Evolutionary conservation across 2,888 invertebrate species (phyloP).

Genomic region (Rambutsinella grinnellia): DNA sequence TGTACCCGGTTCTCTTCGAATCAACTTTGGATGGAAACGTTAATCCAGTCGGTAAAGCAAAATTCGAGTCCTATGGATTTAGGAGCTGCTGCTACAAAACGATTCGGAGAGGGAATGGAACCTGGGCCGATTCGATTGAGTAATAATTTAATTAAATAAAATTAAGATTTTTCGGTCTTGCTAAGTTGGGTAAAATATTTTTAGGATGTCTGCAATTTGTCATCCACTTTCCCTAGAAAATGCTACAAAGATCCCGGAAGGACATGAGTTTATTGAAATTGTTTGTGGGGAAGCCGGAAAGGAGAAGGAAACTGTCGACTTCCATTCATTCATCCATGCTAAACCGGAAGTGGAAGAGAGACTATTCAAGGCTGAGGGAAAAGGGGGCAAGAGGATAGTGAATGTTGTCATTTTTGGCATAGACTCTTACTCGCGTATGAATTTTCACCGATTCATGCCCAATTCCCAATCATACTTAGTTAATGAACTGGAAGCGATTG

Average conservation of each 20-base stretch:
- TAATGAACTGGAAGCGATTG: conserved; percentile 66
- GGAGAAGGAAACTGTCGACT: background rate
- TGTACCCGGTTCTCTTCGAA: no score
- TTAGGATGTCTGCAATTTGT: background rate
- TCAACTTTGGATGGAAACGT: no score
- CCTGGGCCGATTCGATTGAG: no score
- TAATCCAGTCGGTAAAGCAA: no score
- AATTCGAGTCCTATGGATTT: no score
- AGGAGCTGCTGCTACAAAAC: no score
- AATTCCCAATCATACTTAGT: conserved; percentile 66
- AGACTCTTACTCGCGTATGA: conserved; percentile 68
- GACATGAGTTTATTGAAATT: conserved; percentile 6
- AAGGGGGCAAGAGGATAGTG: background rate
- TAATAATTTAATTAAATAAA: no score
- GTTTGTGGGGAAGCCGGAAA: background rate
- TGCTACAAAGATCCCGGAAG: background rate
- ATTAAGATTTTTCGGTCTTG: no score
- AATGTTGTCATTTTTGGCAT: no score
- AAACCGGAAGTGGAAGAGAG: no score
- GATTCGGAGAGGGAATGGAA: no score
- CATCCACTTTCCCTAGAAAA: background rate
- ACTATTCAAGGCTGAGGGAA: background rate
- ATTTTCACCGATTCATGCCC: conserved; percentile 68
- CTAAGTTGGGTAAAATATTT: background rate
- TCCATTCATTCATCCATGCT: background rate